Percentiles rank a stretch among this genome's conserved stretches.
Conservation (phyloP, 2,113 vertebrate species). For the Anguilla rostrata region DNA sequence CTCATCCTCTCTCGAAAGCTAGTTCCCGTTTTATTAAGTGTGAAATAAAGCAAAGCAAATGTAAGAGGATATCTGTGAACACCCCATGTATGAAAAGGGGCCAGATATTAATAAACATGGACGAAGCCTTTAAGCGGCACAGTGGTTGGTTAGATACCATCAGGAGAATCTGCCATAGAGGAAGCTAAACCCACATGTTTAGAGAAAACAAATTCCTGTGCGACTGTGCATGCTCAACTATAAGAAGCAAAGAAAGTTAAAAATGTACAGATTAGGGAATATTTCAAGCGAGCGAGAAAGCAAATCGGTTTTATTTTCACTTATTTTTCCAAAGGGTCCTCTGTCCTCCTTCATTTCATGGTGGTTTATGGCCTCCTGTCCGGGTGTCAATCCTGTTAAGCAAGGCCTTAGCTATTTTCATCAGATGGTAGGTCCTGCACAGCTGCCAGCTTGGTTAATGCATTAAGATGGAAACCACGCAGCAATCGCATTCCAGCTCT, state of each 20-base stretch:
- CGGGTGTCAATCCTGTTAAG: conserved; percentile 16
- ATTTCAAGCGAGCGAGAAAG: neutral
- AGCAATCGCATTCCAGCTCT: conserved; percentile 11
- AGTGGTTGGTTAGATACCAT: conserved; percentile 6
- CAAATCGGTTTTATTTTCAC: conserved; percentile 9
- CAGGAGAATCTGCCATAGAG: neutral
- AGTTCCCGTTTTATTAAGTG: neutral
- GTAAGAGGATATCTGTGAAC: neutral
- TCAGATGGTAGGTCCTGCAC: neutral
- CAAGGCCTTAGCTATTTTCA: neutral
- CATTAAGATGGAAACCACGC: neutral
- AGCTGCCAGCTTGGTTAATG: neutral
- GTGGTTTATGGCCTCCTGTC: neutral
- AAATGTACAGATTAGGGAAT: conserved; percentile 15
- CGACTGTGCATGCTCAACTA: neutral
- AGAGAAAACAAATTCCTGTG: conserved; percentile 15
- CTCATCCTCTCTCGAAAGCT: neutral
- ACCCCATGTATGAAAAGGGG: neutral
- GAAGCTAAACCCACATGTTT: neutral
- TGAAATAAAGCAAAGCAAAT: neutral
- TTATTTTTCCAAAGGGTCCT: conserved; percentile 5
- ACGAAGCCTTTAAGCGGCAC: neutral
- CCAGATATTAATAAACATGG: conserved; percentile 6
- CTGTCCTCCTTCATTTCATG: conserved; percentile 10
- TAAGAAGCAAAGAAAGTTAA: conserved; percentile 1